These are phyloP conservation scores for Euwallacea similis DNA, from an alignment of 1,140 invertebrate species.

Conservation along the genomic window DNA sequence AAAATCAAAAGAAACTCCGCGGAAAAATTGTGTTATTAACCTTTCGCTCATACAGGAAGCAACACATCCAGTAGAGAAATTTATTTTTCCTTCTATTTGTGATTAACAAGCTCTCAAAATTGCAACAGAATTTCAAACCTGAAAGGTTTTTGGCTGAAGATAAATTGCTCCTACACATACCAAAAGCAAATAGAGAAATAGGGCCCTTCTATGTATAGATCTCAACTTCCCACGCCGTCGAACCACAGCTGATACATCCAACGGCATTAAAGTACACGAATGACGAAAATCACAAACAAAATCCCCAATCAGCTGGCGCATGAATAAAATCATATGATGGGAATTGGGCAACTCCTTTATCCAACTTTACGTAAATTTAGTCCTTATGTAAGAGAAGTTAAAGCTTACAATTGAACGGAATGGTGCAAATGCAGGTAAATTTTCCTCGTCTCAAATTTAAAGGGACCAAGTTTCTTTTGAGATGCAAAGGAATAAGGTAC, in stretches of 20 bases:
- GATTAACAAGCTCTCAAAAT: no score
- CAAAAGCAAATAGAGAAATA: no score
- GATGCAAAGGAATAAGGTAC: background rate
- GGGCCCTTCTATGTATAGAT: no score
- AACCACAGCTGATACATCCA: background rate
- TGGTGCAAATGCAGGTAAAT: background rate
- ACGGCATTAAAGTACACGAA: background rate
- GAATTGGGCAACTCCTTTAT: background rate
- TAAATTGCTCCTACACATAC: no score
- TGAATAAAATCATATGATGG: constrained; percentile 2
- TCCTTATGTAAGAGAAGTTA: background rate
- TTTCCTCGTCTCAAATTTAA: background rate
- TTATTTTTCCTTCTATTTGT: no score
- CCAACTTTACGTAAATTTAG: constrained; percentile 1
- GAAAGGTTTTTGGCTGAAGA: no score
- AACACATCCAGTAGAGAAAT: no score
- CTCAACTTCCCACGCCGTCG: background rate
- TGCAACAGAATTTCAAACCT: no score
- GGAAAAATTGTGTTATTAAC: no score
- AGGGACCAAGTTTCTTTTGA: background rate
- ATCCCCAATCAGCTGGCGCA: background rate
- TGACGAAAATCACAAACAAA: background rate
- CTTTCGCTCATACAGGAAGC: no score
- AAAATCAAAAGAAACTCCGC: no score
- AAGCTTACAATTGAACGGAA: background rate